Conservation (phyloP, 2,888 invertebrate genomes). For the Minunthozetes semirufus region DNA sequence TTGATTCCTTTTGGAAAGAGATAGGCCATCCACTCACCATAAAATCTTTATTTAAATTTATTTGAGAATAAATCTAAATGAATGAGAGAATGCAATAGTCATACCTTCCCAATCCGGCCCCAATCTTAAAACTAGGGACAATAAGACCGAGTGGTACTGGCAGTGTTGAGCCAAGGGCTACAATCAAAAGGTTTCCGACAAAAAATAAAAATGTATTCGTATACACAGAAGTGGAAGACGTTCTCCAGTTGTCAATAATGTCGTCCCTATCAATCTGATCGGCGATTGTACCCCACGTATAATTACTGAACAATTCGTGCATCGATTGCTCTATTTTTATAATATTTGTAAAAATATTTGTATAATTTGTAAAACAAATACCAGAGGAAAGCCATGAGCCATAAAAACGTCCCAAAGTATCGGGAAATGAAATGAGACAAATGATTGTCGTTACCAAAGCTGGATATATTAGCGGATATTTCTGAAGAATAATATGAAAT, state of each 20-base stretch:
- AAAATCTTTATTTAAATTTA: slow-evolving; percentile 54
- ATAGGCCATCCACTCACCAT: slow-evolving; percentile 87
- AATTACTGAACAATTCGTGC: slow-evolving; percentile 80
- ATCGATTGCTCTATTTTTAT: slow-evolving; percentile 49
- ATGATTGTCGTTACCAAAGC: slow-evolving; percentile 78
- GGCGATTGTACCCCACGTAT: slow-evolving; percentile 74
- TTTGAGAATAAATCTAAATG: neutral
- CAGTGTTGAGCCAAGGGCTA: slow-evolving; percentile 74
- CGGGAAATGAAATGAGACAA: slow-evolving; percentile 78
- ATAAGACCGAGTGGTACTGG: slow-evolving; percentile 90
- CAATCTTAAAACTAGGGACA: slow-evolving; percentile 44
- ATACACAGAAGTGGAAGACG: slow-evolving; percentile 69
- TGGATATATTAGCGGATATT: slow-evolving; percentile 93
- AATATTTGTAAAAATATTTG: neutral
- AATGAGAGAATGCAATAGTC: neutral
- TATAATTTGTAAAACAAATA: neutral
- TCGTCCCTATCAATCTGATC: slow-evolving; percentile 70
- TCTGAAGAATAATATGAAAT: slow-evolving; percentile 82
- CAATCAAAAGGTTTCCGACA: slow-evolving; percentile 59
- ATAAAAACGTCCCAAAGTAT: slow-evolving; percentile 75
- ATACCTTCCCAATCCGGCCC: slow-evolving; percentile 69
- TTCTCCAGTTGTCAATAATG: slow-evolving; percentile 78
- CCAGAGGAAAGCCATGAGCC: slow-evolving; percentile 43
- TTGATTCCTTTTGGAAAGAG: slow-evolving; percentile 87
- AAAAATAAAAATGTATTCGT: slow-evolving; percentile 76